Base-by-base conservation (phyloP, 2,797 vertebrate species). In the Carduelis carduelis region DNA sequence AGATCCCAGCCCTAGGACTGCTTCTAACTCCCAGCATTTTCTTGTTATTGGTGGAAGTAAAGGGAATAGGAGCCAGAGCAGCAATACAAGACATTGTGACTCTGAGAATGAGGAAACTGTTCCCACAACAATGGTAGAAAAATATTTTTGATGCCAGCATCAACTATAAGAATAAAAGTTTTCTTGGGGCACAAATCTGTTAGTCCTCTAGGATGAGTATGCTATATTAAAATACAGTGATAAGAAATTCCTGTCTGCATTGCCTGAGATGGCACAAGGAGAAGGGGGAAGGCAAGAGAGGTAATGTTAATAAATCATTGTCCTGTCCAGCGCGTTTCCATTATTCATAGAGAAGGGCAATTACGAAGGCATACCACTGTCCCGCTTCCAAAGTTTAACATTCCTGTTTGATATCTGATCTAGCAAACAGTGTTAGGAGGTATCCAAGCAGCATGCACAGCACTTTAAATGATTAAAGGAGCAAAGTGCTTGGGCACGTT, bases 351-450 rank as follows among this genome's bases (percentile, higher is more conserved):
- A 85, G 91, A 92, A 93, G 95, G 85, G 90, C 95, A 97, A 97
- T 98, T 98, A 97, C 69, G 88, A 96, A 97, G 96, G 96, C 83
- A 95, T 96, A 97, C 93, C 66, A 49, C 91, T 97, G 82, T 53
- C 74, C 69, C 2, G 86, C 89, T 96, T 95, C 87, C 93, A 91
- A 92, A 93, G 93, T 94, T 96, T 94, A 82, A 94, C 96, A 95
- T 95, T 97, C 82, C 88, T 96, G 47, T 90, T 97, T 97, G 96
- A 97, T 94, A 87, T 95, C 91, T 94, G 96, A 97, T 90, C 95
- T 89, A 95, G 93, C 96, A 97, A 98, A 97, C 93, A 96, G 96
- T 88, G 84, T 83, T 95, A 96, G 83, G 95, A 97, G 96, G 94
- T 91, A 90, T 96, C 96, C 90, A 95, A 92, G 85, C 95, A 96